Base-by-base conservation (phyloP, 37 sponge, comb jelly and placozoan genomes). In the Chondrosia reniformis region DNA sequence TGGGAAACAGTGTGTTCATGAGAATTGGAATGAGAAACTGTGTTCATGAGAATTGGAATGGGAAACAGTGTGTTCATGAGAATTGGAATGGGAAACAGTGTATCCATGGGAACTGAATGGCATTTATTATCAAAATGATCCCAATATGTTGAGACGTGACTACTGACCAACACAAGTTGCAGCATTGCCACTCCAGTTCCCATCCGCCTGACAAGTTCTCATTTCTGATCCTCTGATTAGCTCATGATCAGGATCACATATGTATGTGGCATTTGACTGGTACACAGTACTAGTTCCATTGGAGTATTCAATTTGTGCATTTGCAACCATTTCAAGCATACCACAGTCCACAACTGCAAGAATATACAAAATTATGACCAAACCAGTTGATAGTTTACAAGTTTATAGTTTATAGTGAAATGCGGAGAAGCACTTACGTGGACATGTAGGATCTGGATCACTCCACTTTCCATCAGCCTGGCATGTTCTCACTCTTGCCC, bases 291-390 rank as follows among this genome's bases (percentile, higher is more conserved):
- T n/a, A n/a, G n/a, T n/a, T n/a, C 58, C 58, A 56, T 28, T 56
- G 58, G 58, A 28, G 58, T 28, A 56, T 3, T 6, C 7, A 3
- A 6, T 8, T 24, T 6, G n/a, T 2, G 27, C 58, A 56, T 56
- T 56, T 24, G 58, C 3, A 3, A 56, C 58, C n/a, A 28, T 6
- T 8, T 28, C 58, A 24, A 28, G 58, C n/a, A 28, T 28, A 28
- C 58, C 58, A 56, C 58, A 56, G 58, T 56, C 58, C n/a, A 56
- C 58, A 56, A 56, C 58, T 56, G 58, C 58, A 56, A 28, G 58
- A 28, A 56, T 56, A 56, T 56, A 28, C 27, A 56, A 56, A n/a
- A n/a, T n/a, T n/a, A n/a, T n/a, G n/a, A n/a, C n/a, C n/a, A n/a
- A n/a, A n/a, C n/a, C n/a, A n/a, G n/a, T n/a, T n/a, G n/a, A n/a